These are phyloP conservation scores for Zaprionus lachaisei DNA, from an alignment of 1,140 invertebrate genomes.

Conservation along the genomic window DNA sequence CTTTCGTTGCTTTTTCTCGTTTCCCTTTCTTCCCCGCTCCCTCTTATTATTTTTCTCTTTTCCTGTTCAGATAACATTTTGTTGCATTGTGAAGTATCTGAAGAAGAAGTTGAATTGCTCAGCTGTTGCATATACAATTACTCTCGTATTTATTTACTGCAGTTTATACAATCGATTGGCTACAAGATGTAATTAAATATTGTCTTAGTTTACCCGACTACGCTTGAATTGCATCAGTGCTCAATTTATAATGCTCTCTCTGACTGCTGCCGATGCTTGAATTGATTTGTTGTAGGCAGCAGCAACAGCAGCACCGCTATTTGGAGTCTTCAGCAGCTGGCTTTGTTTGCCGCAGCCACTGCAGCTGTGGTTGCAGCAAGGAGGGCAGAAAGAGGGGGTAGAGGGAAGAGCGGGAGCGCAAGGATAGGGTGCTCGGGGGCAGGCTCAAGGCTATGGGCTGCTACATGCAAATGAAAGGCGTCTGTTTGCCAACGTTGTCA, in stretches of 20 bases:
- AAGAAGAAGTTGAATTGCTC: slow-evolving; percentile 2
- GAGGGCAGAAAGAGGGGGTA: neutral
- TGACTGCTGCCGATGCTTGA: slow-evolving; percentile 46
- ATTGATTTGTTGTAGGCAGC: slow-evolving; percentile 74
- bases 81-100: neutral
- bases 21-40: neutral
- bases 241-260: slow-evolving; percentile 59
- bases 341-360: slow-evolving; percentile 41
- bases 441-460: slow-evolving; percentile 20
- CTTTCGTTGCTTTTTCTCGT: slow-evolving; percentile 21
- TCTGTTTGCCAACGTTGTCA: slow-evolving; percentile 52
- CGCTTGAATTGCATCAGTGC: slow-evolving; percentile 18
- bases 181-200: slow-evolving; percentile 15
- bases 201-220: neutral
- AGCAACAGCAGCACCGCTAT: slow-evolving; percentile 5
- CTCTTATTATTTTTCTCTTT: neutral
- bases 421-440: neutral
- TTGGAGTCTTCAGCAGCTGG: slow-evolving; percentile 43
- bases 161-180: slow-evolving; percentile 1
- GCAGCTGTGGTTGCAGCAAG: slow-evolving; percentile 26
- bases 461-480: slow-evolving; percentile 70
- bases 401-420: neutral
- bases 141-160: slow-evolving; percentile 5
- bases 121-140: neutral
- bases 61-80: slow-evolving; percentile 11